Evolutionary conservation across 2,888 invertebrate genomes (phyloP).

Genomic region (Teleogryllus oceanicus): DNA sequence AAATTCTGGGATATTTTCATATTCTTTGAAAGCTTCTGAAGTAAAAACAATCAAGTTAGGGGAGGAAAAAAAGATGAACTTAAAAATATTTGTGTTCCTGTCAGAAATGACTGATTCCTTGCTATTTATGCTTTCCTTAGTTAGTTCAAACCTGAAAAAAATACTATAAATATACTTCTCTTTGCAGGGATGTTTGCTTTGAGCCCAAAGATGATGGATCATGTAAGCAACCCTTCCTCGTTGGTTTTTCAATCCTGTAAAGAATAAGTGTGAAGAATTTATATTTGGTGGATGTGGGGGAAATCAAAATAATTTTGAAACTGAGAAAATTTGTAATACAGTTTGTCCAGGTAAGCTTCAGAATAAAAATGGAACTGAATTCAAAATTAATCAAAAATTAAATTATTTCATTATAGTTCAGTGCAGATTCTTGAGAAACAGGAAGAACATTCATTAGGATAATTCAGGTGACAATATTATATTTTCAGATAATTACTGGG

Average conservation of each 20-base stretch:
- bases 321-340: constrained; percentile 70
- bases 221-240: constrained; percentile 52
- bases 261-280: constrained; percentile 72
- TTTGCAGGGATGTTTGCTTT: constrained; percentile 69
- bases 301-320: constrained; percentile 81
- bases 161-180: not conserved
- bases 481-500: no score
- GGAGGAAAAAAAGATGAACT: no score
- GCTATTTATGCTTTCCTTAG: not conserved
- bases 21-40: no score
- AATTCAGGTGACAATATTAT: no score
- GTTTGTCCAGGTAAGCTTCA: constrained; percentile 67
- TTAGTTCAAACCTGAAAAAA: not conserved
- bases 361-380: not conserved
- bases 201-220: constrained; percentile 63
- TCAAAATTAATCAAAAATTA: not conserved
- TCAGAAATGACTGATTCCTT: not conserved
- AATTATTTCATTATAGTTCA: not conserved
- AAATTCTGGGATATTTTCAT: no score
- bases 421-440: no score
- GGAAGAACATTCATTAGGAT: no score
- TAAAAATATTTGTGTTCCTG: no score
- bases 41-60: no score
- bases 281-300: constrained; percentile 69
- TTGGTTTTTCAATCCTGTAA: constrained; percentile 74